Base-by-base conservation (phyloP, 1,140 invertebrate species). In the Penaeus indicus region DNA sequence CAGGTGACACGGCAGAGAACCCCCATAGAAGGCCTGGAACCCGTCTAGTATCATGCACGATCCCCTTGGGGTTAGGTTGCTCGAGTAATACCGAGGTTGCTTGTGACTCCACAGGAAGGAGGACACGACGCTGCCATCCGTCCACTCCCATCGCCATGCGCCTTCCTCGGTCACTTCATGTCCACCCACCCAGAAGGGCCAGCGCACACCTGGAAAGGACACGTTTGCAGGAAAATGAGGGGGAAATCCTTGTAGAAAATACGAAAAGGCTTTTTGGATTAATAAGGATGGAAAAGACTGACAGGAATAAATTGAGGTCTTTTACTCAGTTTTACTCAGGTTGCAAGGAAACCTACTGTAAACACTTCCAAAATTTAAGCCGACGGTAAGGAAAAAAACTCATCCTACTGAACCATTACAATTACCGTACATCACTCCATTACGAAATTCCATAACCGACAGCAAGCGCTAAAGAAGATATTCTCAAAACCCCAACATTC, bases 141-240 rank as follows among this genome's bases (percentile, higher is more conserved):
- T 47, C 72, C 72, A 75, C 42, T 8, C 21, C 86, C 86, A 88
- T 16, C 27, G 22, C 85, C 85, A 86, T 21, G 11, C 11, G 11
- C 16, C 54, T 16, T 54, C 54, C 54, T 60, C 63, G 21, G 63
- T 81, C 60, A 72, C 86, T 38, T 79, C 38, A 18, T 62, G 60
- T 19, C 86, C 86, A n/a, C 86, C 86, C 1, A 88, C 80, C 86
- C 86, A 88, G n/a, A 88, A 27, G 1, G 86, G 80, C 86, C 86
- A 88, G 32, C 86, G 63, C 13, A 27, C 67, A 32, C 86, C 86
- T 87, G 79, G 32, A 60, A 38, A 16, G 5, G 2, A 25, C 18
- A 11, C 21, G 27, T 3, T 18, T 5, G 19, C 13, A 80, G 19
- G 19, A 60, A 54, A 54, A 54, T 21, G 60, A 19, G 42, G 22